Evolutionary conservation across 1,140 invertebrate species (phyloP), one percentile per base, ranked within the genome.

Genomic region (Protaetia brevitarsis): DNA sequence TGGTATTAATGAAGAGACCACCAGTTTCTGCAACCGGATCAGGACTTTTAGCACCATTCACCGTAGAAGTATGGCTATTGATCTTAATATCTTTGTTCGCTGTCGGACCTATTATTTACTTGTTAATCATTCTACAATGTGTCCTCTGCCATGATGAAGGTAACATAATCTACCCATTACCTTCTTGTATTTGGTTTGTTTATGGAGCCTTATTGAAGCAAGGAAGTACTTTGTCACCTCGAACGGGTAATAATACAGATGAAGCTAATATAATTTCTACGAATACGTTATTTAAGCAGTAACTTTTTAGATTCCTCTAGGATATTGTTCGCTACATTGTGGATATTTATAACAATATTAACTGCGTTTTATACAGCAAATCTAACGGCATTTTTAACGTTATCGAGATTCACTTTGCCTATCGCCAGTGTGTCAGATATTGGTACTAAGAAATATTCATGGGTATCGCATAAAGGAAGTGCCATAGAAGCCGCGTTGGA

Each of bases 311-410:
- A 92, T 80, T 89, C 91, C 11, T 88, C 89, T 0, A 81, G 92
- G 45, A 80, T 94, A 23, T 79, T 93, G 2, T 93, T 94, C 77
- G 91, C 91, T 19, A 92, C 91, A 0, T 94, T 92, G 92, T 94
- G 92, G 92, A 84, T 94, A 57, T 93, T 93, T 75, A 90, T 92
- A 63, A 89, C 91, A 30, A 86, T 94, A 61, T 75, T 94, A 21
- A 93, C 91, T 0, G 89, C 91, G 3, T 94, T 93, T 77, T 94
- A 94, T 76, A 94, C 92, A 2, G 92, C 92, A 2, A 94, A 94
- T 78, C 81, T 94, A 64, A 94, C 92, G 0, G 92, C 92, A 13
- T 93, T 93, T 72, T 81, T 94, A 3, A 94, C 92, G 0, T 80
- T 92, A 10, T 92, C 91, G 1, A 86, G 87, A 71, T 92, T 93